Conservation (phyloP, 1,140 invertebrate species). For the Drosophila nigromelanica region DNA sequence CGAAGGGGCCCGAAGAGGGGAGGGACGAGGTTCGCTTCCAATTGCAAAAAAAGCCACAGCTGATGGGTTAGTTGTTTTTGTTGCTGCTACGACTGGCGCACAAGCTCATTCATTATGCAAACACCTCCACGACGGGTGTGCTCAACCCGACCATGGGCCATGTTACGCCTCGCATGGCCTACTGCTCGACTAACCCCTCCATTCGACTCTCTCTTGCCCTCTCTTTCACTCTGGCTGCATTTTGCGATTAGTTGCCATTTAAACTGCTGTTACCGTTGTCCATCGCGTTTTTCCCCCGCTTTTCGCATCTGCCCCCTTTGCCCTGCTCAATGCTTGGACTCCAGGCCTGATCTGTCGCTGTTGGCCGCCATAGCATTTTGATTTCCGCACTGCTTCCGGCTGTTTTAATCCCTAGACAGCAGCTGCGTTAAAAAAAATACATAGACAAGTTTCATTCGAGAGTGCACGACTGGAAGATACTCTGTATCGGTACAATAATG, state of each 20-base stretch:
- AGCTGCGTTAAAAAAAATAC: slow-evolving; percentile 19
- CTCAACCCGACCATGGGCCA: slow-evolving; percentile 42
- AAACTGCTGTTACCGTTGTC: slow-evolving; percentile 71
- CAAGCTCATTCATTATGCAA: slow-evolving; percentile 75
- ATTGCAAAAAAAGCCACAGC: slow-evolving; percentile 54
- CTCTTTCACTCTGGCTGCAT: slow-evolving; percentile 29
- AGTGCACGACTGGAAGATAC: background rate
- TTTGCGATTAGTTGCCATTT: slow-evolving; percentile 81
- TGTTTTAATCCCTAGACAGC: slow-evolving; percentile 68
- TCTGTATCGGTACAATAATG: background rate
- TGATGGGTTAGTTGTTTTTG: slow-evolving; percentile 50
- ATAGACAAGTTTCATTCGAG: background rate
- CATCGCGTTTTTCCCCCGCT: slow-evolving; percentile 39
- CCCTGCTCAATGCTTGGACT: slow-evolving; percentile 12
- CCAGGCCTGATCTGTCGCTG: slow-evolving; percentile 34
- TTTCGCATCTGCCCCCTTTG: background rate
- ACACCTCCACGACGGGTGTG: slow-evolving; percentile 63
- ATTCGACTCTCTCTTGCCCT: background rate
- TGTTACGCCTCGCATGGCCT: background rate
- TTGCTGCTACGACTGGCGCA: slow-evolving; percentile 24
- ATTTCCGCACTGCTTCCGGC: slow-evolving; percentile 78
- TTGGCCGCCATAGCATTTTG: slow-evolving; percentile 72
- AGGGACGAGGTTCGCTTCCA: slow-evolving; percentile 13
- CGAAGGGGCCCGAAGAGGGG: background rate
- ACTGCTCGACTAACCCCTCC: background rate